These are phyloP conservation scores for Drosophila mimica DNA, from an alignment of 2,888 invertebrate species.

Conservation along the genomic window DNA sequence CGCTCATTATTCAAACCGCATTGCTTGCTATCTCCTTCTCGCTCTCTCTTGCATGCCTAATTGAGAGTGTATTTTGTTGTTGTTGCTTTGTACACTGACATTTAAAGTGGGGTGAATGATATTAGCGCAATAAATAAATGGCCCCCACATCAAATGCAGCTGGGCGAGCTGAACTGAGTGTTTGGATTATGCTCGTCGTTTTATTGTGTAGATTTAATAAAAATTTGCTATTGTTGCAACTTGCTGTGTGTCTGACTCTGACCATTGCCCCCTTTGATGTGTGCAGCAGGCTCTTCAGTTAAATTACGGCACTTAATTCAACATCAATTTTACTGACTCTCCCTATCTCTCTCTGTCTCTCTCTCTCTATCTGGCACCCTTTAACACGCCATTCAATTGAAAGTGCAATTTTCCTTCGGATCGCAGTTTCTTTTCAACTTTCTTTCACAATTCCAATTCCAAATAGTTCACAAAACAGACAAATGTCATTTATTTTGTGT, in stretches of 20 bases:
- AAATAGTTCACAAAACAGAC: conserved; percentile 27
- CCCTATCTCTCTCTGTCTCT: not conserved
- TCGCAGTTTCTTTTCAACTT: conserved; percentile 20
- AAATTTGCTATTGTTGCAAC: conserved; percentile 63
- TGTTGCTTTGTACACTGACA: conserved; percentile 68
- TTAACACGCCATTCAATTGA: conserved; percentile 46
- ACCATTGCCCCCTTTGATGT: conserved; percentile 51
- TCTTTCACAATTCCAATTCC: conserved; percentile 26
- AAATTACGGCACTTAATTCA: conserved; percentile 60
- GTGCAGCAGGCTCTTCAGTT: conserved; percentile 41
- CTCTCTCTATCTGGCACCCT: conserved; percentile 10
- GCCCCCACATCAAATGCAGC: conserved; percentile 73
- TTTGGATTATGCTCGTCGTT: conserved; percentile 26
- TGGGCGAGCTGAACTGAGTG: conserved; percentile 31
- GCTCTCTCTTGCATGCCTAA: conserved; percentile 40
- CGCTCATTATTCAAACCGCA: conserved; percentile 33
- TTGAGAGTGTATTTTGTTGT: conserved; percentile 54
- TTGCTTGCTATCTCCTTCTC: conserved; percentile 12
- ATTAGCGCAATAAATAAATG: conserved; percentile 78
- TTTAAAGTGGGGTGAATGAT: conserved; percentile 81
- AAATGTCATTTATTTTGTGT: conserved; percentile 15
- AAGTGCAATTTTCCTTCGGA: conserved; percentile 30
- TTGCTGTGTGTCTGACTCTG: conserved; percentile 56
- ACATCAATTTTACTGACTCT: conserved; percentile 35
- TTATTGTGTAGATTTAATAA: conserved; percentile 76